Percentiles rank a stretch among this genome's conserved stretches.
Conservation (phyloP, 2,888 invertebrate species). For the Acanthopleura granulata region DNA sequence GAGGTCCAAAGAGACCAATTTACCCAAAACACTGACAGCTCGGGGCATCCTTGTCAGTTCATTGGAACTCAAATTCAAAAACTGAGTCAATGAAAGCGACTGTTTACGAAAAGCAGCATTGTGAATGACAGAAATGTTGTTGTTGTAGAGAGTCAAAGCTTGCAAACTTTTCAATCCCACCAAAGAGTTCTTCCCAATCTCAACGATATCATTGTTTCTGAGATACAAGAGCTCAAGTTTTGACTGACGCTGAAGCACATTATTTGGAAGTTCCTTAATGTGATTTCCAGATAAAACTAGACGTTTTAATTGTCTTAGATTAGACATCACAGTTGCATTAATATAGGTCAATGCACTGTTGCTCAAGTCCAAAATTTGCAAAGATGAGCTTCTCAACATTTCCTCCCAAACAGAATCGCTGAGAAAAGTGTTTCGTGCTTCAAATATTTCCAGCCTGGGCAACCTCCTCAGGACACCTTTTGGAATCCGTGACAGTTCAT, state of each 20-base stretch:
- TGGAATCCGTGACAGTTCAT: slow-evolving; percentile 13
- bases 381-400: background rate
- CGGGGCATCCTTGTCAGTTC: background rate
- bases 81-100: background rate
- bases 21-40: background rate
- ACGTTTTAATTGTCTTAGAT: background rate
- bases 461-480: background rate
- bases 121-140: slow-evolving; percentile 14
- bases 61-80: slow-evolving; percentile 13
- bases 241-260: background rate
- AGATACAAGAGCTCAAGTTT: slow-evolving; percentile 8
- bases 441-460: background rate
- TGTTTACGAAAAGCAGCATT: background rate
- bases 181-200: slow-evolving; percentile 15
- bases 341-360: background rate
- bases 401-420: slow-evolving; percentile 7
- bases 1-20: slow-evolving; percentile 1
- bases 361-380: background rate
- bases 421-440: background rate
- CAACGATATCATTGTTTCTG: background rate
- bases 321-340: background rate
- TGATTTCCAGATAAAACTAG: background rate
- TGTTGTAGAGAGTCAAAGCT: slow-evolving; percentile 2
- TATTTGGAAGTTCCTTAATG: slow-evolving; percentile 11
- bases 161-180: slow-evolving; percentile 1